Percentiles rank a stretch among this genome's conserved stretches.
These are phyloP conservation scores for Enteromius afrohamiltoni DNA, from an alignment of 2,797 vertebrate genomes.

Conservation along the genomic window DNA sequence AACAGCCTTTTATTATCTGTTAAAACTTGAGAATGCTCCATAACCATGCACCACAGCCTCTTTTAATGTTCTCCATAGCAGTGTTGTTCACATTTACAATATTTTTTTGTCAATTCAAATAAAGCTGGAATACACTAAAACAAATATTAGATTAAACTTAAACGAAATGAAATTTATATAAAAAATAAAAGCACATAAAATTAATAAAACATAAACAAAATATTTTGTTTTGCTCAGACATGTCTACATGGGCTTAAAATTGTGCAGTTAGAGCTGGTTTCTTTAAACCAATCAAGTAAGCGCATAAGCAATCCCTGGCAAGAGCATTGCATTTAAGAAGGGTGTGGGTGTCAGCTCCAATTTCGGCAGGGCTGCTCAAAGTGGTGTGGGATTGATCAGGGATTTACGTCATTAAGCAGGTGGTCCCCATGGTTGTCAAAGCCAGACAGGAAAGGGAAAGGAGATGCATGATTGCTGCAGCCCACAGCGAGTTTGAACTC, in stretches of 20 bases:
- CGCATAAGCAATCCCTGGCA: conserved; percentile 23
- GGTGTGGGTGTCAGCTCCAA: conserved; percentile 45
- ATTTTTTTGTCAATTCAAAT: background rate
- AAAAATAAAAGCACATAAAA: background rate
- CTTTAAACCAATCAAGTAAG: conserved; percentile 26
- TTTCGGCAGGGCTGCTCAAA: conserved; percentile 46
- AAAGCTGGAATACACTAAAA: background rate
- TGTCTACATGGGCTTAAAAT: conserved; percentile 14
- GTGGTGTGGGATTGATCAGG: conserved; percentile 46
- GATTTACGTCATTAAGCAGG: conserved; percentile 58
- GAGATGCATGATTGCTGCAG: conserved; percentile 36
- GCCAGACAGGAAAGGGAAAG: conserved; percentile 44
- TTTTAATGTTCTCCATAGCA: background rate
- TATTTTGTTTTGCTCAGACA: conserved; percentile 2
- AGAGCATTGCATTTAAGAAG: conserved; percentile 36
- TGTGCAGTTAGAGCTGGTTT: conserved; percentile 15
- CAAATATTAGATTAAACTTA: background rate
- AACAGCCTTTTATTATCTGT: conserved; percentile 17
- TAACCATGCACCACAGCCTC: background rate
- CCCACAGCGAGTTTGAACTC: conserved; percentile 35
- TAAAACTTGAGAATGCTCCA: background rate
- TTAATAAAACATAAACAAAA: background rate
- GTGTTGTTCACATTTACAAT: background rate
- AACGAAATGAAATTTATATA: background rate
- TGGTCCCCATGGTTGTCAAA: conserved; percentile 50